These are phyloP conservation scores for Dendrolimus punctatus DNA, from an alignment of 1,140 invertebrate genomes.

Conservation along the genomic window DNA sequence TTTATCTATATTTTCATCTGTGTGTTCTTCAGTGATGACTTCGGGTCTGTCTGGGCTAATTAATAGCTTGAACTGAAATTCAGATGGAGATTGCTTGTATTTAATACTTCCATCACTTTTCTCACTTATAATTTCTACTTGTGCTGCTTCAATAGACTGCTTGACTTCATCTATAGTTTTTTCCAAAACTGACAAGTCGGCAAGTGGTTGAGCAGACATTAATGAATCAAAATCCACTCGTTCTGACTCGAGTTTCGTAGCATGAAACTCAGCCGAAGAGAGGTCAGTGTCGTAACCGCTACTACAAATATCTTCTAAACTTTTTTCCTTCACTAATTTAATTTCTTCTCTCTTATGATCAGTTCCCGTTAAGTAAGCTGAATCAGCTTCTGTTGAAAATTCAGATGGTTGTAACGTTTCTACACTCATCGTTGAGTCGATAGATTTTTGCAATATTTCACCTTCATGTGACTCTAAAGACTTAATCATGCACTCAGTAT, in stretches of 20 bases:
- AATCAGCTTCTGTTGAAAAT: conserved; percentile 67
- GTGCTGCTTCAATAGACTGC: conserved; percentile 77
- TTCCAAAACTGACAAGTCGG: conserved; percentile 71
- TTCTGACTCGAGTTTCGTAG: conserved; percentile 69
- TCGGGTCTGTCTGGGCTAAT: conserved; percentile 68
- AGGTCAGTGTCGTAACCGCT: conserved; percentile 79
- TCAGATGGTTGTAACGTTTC: conserved; percentile 70
- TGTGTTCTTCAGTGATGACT: conserved; percentile 63
- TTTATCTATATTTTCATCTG: conserved; percentile 46
- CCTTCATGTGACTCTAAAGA: conserved; percentile 69
- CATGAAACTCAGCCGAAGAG: conserved; percentile 76
- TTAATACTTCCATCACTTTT: conserved; percentile 71
- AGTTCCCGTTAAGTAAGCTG: conserved; percentile 62
- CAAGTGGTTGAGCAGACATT: conserved; percentile 59
- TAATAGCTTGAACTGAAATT: conserved; percentile 78
- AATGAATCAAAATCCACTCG: conserved; percentile 58
- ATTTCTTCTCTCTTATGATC: conserved; percentile 62
- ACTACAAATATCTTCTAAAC: conserved; percentile 72
- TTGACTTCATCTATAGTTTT: conserved; percentile 81
- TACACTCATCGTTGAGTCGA: conserved; percentile 65
- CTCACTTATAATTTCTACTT: conserved; percentile 77
- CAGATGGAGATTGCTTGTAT: conserved; percentile 79
- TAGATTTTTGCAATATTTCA: conserved; percentile 67
- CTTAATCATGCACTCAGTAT: conserved; percentile 69
- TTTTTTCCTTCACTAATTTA: conserved; percentile 68